Evolutionary conservation across 2,113 vertebrate genomes (phyloP).

Genomic region (Oxygymnocypris stewartii): DNA sequence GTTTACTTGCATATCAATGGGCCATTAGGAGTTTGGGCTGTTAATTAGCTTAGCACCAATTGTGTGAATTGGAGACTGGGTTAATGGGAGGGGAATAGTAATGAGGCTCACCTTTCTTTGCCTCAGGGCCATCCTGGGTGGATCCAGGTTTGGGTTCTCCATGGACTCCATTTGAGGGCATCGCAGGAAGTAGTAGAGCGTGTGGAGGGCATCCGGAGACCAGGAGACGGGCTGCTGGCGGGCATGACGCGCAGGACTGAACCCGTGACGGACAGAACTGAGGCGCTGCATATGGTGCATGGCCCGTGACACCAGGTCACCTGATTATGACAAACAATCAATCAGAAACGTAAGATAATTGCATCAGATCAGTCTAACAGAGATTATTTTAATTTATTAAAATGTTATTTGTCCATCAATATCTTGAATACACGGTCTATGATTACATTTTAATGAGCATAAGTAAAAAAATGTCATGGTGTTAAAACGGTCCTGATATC

Average conservation of each 20-base stretch:
- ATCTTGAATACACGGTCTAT: background rate
- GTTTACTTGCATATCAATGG: constrained; percentile 46
- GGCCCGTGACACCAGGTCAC: constrained; percentile 93
- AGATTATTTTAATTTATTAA: background rate
- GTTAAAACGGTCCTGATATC: too few species aligned
- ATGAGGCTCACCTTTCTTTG: constrained; percentile 86
- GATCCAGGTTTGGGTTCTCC: constrained; percentile 99
- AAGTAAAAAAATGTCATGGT: background rate
- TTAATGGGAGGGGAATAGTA: constrained; percentile 6
- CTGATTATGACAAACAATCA: constrained; percentile 66
- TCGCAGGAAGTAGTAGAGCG: constrained; percentile 98
- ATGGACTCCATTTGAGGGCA: constrained; percentile 99
- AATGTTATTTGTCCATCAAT: too few species aligned
- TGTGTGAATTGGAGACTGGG: constrained; percentile 34
- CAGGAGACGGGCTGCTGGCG: constrained; percentile 91
- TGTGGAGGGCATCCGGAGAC: constrained; percentile 96
- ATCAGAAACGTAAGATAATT: background rate
- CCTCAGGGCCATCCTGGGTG: constrained; percentile 92
- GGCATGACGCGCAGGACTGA: constrained; percentile 86
- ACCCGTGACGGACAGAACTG: constrained; percentile 80
- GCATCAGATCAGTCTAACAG: background rate
- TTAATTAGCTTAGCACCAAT: constrained; percentile 38
- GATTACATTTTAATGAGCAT: background rate
- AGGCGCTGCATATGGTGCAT: constrained; percentile 99
- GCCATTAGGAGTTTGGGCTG: constrained; percentile 35